These are phyloP conservation scores for Artibeus jamaicensis DNA, from an alignment of 2,797 vertebrate species.

Conservation along the genomic window DNA sequence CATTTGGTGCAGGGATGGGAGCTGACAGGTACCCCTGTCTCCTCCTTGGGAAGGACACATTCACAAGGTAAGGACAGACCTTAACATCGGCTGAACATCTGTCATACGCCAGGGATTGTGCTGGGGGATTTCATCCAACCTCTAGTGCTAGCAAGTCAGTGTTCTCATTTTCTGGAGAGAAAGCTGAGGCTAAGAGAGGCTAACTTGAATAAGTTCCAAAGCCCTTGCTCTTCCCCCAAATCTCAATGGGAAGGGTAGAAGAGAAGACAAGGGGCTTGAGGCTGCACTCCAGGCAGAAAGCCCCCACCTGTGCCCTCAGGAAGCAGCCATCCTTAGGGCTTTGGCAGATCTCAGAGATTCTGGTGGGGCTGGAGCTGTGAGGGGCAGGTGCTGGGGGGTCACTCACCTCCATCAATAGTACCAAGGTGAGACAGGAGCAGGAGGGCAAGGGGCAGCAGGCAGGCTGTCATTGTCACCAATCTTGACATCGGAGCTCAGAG, in stretches of 20 bases:
- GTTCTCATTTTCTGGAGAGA: neutral
- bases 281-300: neutral
- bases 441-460: neutral
- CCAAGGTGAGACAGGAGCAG: neutral
- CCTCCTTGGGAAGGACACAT: rapidly evolving
- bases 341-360: neutral
- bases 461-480: rapidly evolving
- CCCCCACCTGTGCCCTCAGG: rapidly evolving
- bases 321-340: neutral
- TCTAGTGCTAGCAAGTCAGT: neutral
- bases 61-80: neutral
- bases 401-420: neutral
- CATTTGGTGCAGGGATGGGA: neutral
- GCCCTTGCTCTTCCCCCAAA: neutral
- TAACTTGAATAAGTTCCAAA: neutral
- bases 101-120: neutral
- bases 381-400: neutral
- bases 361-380: too few relatives aligned
- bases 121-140: neutral
- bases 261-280: rapidly evolving
- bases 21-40: too few relatives aligned
- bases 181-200: neutral
- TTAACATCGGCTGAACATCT: neutral
- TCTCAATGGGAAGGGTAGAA: neutral
- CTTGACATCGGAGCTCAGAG: rapidly evolving